These are phyloP conservation scores for Hoplodrina ambigua DNA, from an alignment of 2,888 invertebrate species.

Conservation along the genomic window DNA sequence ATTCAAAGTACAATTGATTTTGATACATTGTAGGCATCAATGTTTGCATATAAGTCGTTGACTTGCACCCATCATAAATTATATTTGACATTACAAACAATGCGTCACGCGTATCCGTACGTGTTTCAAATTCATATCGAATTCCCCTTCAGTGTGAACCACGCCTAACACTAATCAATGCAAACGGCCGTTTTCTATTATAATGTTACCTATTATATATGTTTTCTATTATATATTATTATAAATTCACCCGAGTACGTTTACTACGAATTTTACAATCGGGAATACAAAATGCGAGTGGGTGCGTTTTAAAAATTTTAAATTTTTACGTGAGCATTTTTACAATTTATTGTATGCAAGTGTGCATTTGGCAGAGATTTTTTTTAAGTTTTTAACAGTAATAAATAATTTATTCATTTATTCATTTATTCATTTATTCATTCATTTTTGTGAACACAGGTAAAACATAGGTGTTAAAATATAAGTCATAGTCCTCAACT, in stretches of 20 bases:
- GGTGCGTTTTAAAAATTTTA: conserved; percentile 67
- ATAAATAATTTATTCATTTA: not conserved
- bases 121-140: conserved; percentile 41
- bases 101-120: conserved; percentile 47
- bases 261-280: conserved; percentile 73
- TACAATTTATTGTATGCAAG: conserved; percentile 52
- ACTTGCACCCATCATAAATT: conserved; percentile 35
- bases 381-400: not conserved
- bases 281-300: conserved; percentile 69
- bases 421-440: too few relatives aligned
- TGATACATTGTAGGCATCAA: not conserved
- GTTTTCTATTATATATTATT: too few relatives aligned
- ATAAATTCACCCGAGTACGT: conserved; percentile 67
- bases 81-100: conserved; percentile 54
- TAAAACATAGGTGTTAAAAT: too few relatives aligned
- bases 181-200: conserved; percentile 68
- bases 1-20: not conserved
- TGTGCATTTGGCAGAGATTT: not conserved
- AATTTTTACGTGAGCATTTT: conserved; percentile 67
- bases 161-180: conserved; percentile 59
- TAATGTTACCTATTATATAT: conserved; percentile 64
- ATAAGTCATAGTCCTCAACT: too few relatives aligned
- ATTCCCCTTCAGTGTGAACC: conserved; percentile 44
- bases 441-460: too few relatives aligned
- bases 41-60: conserved; percentile 30